Evolutionary conservation across 2,797 vertebrate genomes (phyloP), one percentile per base, ranked within the genome.

Genomic region (Poeciliopsis presidionis): DNA sequence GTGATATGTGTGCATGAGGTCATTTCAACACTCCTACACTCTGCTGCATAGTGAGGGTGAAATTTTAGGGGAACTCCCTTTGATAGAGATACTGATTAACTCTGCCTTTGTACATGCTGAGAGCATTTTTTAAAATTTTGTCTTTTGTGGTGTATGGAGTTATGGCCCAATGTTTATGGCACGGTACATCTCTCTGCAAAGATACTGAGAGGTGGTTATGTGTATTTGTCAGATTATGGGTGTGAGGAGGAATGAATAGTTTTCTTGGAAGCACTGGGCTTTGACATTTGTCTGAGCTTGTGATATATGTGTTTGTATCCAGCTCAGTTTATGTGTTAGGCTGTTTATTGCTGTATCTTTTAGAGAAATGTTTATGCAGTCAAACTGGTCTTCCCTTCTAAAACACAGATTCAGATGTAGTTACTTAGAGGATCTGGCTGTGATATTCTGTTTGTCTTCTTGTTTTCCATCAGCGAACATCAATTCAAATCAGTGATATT

Each of bases 111-210:
- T 33, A 83, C 51, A 86, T 46, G 63, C 11, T 76, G 61, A 55
- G 9, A 76, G 70, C 75, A 75, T 53, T 53, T 51, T 88, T 84
- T 53, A 25, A 9, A 3, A 88, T 86, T 83, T 87, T 85, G 71
- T 86, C 78, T 22, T 88, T 90, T 90, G 90, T 47, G 88, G 88
- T 89, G 45, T 76, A 81, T 78, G 46, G n/a, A 87, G 83, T 55
- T 89, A 82, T 84, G 90, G 82, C 80, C 80, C 45, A 5, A 81
- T 92, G 88, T 93, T 93, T 91, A 89, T 87, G 79, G 84, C 82
- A 79, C 77, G 84, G 86, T 86, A 79, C 75, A 81, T 90, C 76
- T 92, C 80, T 90, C 79, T 92, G 87, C 74, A 86, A 75, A 86
- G 78, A 86, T 78, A 84, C 70, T 81, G 53, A 51, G 43, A 33